A percentile compares a stretch with the other conserved stretches of the same genome.
Evolutionary conservation across 2,113 vertebrate genomes (phyloP).

Genomic region (Etia nguti): DNA sequence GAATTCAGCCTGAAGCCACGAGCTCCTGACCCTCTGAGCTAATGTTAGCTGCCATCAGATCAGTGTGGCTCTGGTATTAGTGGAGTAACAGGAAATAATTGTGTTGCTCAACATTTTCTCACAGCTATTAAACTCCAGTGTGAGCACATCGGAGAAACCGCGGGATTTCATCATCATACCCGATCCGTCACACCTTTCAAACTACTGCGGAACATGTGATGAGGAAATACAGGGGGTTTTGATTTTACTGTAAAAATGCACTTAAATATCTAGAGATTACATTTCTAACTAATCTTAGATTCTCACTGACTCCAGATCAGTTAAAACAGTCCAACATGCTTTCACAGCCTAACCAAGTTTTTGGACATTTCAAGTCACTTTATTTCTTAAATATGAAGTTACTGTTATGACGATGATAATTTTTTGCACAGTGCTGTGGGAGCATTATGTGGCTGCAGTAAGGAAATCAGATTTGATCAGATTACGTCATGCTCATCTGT

Average conservation of each 20-base stretch:
- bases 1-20: not conserved
- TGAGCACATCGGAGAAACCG: not conserved
- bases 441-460: accelerated
- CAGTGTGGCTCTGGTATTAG: not conserved
- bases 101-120: not conserved
- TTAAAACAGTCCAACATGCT: not conserved
- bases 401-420: not conserved
- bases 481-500: not conserved
- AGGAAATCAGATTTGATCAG: not conserved
- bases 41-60: not conserved
- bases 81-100: not conserved
- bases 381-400: not conserved
- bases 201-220: not conserved
- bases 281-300: not conserved
- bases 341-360: accelerated
- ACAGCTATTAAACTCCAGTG: not conserved
- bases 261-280: not conserved
- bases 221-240: not conserved
- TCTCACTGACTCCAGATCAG: not conserved
- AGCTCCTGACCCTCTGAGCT: not conserved
- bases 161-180: not conserved
- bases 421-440: not conserved
- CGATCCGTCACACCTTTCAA: not conserved
- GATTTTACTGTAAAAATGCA: not conserved
- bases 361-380: not conserved